phyloP scores from a whole-genome alignment of 1,140 invertebrate genomes.

The Heliconius congener region DNA sequence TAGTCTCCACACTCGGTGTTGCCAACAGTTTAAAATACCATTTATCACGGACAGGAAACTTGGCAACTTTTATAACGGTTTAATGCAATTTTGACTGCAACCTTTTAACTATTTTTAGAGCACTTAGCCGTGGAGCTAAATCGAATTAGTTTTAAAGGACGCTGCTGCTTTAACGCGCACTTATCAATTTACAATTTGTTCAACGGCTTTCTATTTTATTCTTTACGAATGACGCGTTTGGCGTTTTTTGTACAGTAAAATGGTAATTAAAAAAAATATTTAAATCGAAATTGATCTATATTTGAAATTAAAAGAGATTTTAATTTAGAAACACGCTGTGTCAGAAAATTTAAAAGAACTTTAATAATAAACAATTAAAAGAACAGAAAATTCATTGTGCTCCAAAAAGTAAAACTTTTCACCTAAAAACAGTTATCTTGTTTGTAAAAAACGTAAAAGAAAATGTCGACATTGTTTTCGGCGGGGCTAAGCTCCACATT shows the following conservation, averaged over 20 bases:
- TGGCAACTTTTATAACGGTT: slow-evolving; percentile 66
- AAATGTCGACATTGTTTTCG: slow-evolving; percentile 62
- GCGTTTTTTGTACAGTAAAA: background rate
- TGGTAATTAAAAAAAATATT: too few relatives aligned
- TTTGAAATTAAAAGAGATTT: background rate
- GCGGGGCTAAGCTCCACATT: slow-evolving; percentile 69
- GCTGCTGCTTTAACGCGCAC: slow-evolving; percentile 21
- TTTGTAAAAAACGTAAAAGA: slow-evolving; percentile 50
- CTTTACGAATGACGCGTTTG: background rate
- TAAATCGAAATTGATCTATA: too few relatives aligned
- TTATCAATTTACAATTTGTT: slow-evolving; percentile 17
- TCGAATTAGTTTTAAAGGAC: slow-evolving; percentile 60
- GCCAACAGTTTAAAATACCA: slow-evolving; percentile 76
- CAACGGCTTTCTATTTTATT: background rate
- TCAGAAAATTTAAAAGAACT: background rate
- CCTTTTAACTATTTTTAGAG: slow-evolving; percentile 63
- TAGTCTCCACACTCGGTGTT: slow-evolving; percentile 56
- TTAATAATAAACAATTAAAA: background rate
- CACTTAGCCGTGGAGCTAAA: slow-evolving; percentile 52
- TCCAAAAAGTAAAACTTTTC: background rate
- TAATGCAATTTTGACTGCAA: slow-evolving; percentile 67
- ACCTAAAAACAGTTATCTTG: slow-evolving; percentile 43
- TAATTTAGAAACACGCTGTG: background rate
- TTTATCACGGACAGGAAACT: slow-evolving; percentile 63
- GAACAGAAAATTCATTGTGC: background rate